phyloP scores from a whole-genome alignment of 2,113 vertebrate species.

The Rhagologus leucostigma region DNA sequence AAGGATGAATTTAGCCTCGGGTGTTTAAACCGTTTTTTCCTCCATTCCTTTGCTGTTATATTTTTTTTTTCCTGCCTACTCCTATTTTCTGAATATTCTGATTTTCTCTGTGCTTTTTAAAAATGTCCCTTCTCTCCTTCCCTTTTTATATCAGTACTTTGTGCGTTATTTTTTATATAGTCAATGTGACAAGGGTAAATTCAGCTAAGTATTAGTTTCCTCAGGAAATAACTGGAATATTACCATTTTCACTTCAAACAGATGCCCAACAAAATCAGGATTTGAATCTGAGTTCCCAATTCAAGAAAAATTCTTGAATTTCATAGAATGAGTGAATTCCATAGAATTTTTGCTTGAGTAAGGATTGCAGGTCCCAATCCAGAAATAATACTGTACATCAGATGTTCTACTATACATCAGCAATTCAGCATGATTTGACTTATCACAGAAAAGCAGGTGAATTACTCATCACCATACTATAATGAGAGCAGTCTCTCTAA shows the following conservation, averaged over 20 bases:
- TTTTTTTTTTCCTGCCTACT: slow-evolving; percentile 30
- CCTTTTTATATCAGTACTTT: slow-evolving; percentile 43
- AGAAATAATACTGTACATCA: slow-evolving; percentile 25
- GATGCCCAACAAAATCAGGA: slow-evolving; percentile 51
- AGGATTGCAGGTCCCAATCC: slow-evolving; percentile 42
- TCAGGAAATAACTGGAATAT: slow-evolving; percentile 66
- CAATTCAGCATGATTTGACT: slow-evolving; percentile 26
- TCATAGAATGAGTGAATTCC: slow-evolving; percentile 1
- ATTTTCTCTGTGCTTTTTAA: slow-evolving; percentile 49
- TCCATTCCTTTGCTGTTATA: neutral
- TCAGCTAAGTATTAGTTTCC: slow-evolving; percentile 63
- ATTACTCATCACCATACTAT: slow-evolving; percentile 30
- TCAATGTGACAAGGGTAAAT: slow-evolving; percentile 67
- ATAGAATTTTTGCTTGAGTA: slow-evolving; percentile 50
- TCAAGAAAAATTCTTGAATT: slow-evolving; percentile 49
- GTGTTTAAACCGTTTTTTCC: neutral
- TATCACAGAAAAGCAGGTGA: slow-evolving; percentile 43
- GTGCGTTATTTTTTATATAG: slow-evolving; percentile 61
- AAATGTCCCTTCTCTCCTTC: slow-evolving; percentile 19
- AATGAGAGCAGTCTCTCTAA: slow-evolving; percentile 37
- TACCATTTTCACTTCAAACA: slow-evolving; percentile 67
- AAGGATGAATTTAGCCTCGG: slow-evolving; percentile 45
- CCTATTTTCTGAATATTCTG: slow-evolving; percentile 8
- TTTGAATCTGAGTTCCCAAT: slow-evolving; percentile 32
- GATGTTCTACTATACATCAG: slow-evolving; percentile 23